Conservation (phyloP, 2,113 vertebrate genomes). For the Nematolebias whitei region DNA sequence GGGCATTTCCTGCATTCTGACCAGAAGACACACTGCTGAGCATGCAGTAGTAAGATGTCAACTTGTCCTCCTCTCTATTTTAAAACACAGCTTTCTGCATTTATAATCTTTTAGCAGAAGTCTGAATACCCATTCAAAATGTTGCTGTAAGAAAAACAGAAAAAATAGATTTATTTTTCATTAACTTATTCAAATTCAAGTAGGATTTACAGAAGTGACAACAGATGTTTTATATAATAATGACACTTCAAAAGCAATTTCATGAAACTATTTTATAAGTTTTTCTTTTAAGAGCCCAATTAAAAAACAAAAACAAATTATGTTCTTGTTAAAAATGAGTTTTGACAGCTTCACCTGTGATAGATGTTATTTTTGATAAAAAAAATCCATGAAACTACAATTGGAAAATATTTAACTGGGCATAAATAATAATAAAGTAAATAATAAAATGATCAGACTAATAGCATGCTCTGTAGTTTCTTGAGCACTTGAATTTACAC, state of each 20-base stretch:
- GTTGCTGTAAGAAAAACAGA: background rate
- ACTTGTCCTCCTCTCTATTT: constrained; percentile 15
- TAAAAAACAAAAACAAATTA: no score
- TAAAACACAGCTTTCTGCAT: constrained; percentile 13
- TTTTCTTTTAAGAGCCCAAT: no score
- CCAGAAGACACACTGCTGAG: constrained; percentile 45
- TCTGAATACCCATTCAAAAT: constrained; percentile 1
- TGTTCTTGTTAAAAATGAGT: no score
- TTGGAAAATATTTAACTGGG: no score
- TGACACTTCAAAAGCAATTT: no score
- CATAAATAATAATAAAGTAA: no score
- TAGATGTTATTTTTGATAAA: no score
- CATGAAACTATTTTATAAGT: no score
- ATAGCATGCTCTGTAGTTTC: background rate
- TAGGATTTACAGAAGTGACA: background rate
- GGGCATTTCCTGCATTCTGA: constrained; percentile 55
- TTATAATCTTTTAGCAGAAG: constrained; percentile 22
- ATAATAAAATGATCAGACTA: background rate
- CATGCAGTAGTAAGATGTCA: constrained; percentile 59
- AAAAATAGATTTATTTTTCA: background rate
- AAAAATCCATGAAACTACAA: no score
- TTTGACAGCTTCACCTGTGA: no score
- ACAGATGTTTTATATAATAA: background rate
- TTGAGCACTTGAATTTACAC: constrained; percentile 7
- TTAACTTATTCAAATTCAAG: background rate